phyloP scores from a whole-genome alignment of 2,113 vertebrate genomes.

The Pluvianellus socialis region DNA sequence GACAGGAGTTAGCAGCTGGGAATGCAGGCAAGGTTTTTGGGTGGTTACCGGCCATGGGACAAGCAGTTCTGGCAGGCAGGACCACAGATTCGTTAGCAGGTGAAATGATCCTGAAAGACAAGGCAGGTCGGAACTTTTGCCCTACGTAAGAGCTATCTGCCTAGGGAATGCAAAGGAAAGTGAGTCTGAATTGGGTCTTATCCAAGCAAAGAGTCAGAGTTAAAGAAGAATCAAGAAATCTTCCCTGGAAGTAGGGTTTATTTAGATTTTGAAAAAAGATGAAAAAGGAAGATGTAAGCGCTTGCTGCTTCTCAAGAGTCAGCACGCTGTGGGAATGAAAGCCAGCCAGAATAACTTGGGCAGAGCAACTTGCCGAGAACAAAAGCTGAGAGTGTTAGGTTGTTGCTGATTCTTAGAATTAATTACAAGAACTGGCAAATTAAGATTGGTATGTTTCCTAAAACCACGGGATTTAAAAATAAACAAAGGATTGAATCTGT shows the following conservation, averaged over 20 bases:
- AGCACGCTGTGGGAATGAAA: background rate
- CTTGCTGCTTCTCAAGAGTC: background rate
- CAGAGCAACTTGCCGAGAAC: slow-evolving; percentile 1
- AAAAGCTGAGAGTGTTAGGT: slow-evolving; percentile 3
- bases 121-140: slow-evolving; percentile 19
- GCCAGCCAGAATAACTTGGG: slow-evolving; percentile 8
- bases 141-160: background rate
- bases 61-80: slow-evolving; percentile 37
- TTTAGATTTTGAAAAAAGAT: background rate
- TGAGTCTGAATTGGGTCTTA: background rate
- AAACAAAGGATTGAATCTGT: slow-evolving; percentile 35
- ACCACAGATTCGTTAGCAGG: background rate
- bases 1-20: slow-evolving; percentile 54
- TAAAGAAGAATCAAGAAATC: background rate
- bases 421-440: slow-evolving; percentile 31
- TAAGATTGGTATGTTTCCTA: slow-evolving; percentile 32
- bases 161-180: background rate
- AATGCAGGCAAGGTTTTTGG: background rate
- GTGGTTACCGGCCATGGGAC: background rate
- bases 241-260: background rate
- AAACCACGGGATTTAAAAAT: slow-evolving; percentile 3
- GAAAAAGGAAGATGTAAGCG: background rate
- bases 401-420: slow-evolving; percentile 31
- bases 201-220: background rate
- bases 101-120: background rate